Evolutionary conservation across 2,113 vertebrate genomes (phyloP).

Genomic region (Entelurus aequoreus): DNA sequence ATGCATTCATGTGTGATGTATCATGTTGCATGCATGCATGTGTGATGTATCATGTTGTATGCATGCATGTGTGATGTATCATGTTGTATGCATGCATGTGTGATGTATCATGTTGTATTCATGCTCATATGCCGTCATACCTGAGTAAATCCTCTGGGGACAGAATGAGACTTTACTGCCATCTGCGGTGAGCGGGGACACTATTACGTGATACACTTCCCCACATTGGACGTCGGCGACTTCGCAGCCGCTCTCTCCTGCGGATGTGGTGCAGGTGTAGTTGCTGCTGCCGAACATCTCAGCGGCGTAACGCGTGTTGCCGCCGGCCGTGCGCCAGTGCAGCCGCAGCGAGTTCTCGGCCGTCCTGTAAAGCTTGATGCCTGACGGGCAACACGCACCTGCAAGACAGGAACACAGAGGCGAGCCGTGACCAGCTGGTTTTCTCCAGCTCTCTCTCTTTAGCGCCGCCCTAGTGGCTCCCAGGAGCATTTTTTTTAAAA

Average conservation of each 20-base stretch:
- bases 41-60: no score
- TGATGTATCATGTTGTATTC: no score
- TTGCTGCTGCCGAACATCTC: constrained; percentile 70
- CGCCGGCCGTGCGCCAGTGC: constrained; percentile 72
- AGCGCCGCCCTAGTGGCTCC: no score
- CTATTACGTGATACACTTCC: constrained; percentile 76
- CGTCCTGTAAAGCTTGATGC: constrained; percentile 78
- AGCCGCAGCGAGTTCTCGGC: constrained; percentile 74
- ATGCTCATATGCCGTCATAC: constrained; percentile 61
- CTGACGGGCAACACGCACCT: constrained; percentile 88
- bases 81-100: no score
- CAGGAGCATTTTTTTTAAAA: no score
- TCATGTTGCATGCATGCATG: no score
- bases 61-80: no score
- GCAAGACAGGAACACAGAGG: background rate
- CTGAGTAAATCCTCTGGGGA: constrained; percentile 82
- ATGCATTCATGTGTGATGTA: no score
- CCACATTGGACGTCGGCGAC: constrained; percentile 77
- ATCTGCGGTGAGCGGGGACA: constrained; percentile 73
- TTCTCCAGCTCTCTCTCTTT: background rate
- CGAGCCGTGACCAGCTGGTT: background rate
- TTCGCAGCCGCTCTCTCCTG: constrained; percentile 75
- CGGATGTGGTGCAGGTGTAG: constrained; percentile 73
- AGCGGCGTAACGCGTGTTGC: constrained; percentile 61
- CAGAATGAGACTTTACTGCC: constrained; percentile 77